A percentile compares a stretch with the other conserved stretches of the same genome.
phyloP scores from a whole-genome alignment of 2,113 vertebrate genomes.

The Xiphophorus hellerii region DNA sequence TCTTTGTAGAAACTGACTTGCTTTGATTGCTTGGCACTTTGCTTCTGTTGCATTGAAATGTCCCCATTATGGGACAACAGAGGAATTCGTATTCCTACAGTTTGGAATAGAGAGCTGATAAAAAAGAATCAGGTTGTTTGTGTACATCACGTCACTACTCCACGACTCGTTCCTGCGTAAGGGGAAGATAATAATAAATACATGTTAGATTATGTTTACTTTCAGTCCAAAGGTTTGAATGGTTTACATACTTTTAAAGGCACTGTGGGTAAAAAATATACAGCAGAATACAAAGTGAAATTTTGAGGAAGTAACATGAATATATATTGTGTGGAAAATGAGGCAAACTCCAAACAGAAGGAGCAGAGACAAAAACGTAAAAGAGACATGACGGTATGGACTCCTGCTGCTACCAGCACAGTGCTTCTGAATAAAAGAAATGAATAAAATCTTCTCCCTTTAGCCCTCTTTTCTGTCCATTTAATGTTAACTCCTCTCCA shows the following conservation, averaged over 20 bases:
- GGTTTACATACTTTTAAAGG: background rate
- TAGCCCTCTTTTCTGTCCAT: constrained; percentile 7
- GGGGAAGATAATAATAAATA: too few relatives aligned
- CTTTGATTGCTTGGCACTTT: too few relatives aligned
- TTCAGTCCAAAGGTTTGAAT: background rate
- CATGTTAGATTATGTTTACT: too few relatives aligned
- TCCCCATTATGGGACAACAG: too few relatives aligned
- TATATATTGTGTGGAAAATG: constrained; percentile 19
- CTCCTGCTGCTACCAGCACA: constrained; percentile 48
- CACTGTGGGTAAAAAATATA: background rate
- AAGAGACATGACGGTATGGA: constrained; percentile 46
- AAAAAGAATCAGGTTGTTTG: too few relatives aligned
- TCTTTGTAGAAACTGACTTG: too few relatives aligned
- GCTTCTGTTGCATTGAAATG: too few relatives aligned
- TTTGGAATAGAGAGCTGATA: too few relatives aligned
- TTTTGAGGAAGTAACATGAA: constrained; percentile 23
- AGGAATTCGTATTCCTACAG: too few relatives aligned
- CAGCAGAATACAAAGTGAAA: constrained; percentile 4
- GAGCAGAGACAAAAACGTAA: constrained; percentile 21
- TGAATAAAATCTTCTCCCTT: constrained; percentile 21
- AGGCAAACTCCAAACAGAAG: constrained; percentile 20
- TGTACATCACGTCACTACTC: too few relatives aligned
- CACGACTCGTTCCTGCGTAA: too few relatives aligned
- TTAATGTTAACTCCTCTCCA: constrained; percentile 43
- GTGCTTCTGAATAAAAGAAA: constrained; percentile 43